Percentiles rank a stretch among this genome's conserved stretches.
These are phyloP conservation scores for Porites rus DNA, from an alignment of 92 coral and sea anemone species.

Conservation along the genomic window DNA sequence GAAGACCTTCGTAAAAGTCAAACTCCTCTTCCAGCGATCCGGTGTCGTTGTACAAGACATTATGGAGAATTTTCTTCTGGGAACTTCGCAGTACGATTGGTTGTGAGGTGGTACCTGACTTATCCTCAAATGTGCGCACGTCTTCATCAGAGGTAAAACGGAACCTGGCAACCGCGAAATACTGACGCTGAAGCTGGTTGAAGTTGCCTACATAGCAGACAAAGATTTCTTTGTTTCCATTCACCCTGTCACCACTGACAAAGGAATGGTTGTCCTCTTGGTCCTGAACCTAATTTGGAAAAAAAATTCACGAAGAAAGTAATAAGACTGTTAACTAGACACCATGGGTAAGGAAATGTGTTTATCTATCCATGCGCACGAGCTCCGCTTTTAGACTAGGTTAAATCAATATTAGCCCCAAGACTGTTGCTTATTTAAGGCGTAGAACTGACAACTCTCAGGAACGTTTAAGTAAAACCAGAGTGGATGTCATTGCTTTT, in stretches of 20 bases:
- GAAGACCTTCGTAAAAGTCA: constrained; percentile 36
- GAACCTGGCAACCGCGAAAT: constrained; percentile 54
- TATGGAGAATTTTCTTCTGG: constrained; percentile 48
- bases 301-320: not conserved
- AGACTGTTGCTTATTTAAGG: too few species aligned
- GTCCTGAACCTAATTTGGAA: constrained; percentile 39
- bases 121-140: too few species aligned
- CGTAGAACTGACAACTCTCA: too few species aligned
- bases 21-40: not conserved
- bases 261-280: constrained; percentile 44
- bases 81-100: constrained; percentile 39
- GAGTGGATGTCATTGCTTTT: too few species aligned
- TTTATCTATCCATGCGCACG: too few species aligned
- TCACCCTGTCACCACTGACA: constrained; percentile 51
- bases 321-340: too few species aligned
- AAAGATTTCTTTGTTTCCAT: constrained; percentile 37
- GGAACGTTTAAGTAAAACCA: too few species aligned
- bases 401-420: too few species aligned
- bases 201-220: constrained; percentile 60
- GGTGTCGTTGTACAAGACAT: constrained; percentile 51
- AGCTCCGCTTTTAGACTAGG: too few species aligned
- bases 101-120: too few species aligned
- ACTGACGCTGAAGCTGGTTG: constrained; percentile 52
- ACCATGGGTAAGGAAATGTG: too few species aligned
- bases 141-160: constrained; percentile 29